Percentiles rank a stretch among this genome's conserved stretches.
Conservation (phyloP, 1,140 invertebrate species). For the Microvelia longipes region DNA sequence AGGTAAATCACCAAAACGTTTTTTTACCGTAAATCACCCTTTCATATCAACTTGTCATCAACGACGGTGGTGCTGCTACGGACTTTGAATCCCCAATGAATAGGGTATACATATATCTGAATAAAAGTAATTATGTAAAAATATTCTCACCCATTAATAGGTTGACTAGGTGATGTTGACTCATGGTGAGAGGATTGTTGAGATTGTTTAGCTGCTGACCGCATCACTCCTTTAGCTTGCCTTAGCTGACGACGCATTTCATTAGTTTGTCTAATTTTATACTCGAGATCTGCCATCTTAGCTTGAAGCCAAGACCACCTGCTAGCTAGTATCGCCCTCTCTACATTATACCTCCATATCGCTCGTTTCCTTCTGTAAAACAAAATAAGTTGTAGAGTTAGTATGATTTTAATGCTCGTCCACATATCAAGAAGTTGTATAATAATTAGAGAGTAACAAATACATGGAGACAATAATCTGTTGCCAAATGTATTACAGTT, state of each 20-base stretch:
- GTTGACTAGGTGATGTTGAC: too few relatives aligned
- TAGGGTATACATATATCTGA: too few relatives aligned
- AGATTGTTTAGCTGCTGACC: conserved; percentile 8
- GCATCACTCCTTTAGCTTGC: conserved; percentile 39
- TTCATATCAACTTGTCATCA: too few relatives aligned
- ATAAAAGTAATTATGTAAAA: too few relatives aligned
- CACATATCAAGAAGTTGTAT: neutral
- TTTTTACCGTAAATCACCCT: too few relatives aligned
- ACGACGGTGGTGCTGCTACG: too few relatives aligned
- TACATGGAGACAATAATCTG: neutral
- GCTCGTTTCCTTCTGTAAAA: conserved; percentile 59
- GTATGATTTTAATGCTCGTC: too few relatives aligned
- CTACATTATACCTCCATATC: conserved; percentile 66
- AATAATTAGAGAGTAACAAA: neutral
- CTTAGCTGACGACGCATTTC: conserved; percentile 56
- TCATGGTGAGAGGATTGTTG: neutral
- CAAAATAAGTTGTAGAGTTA: conserved; percentile 15
- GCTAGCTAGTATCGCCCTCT: conserved; percentile 62
- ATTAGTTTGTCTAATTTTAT: conserved; percentile 74
- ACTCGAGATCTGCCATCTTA: conserved; percentile 81
- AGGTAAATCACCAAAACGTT: too few relatives aligned
- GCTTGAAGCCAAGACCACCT: conserved; percentile 84
- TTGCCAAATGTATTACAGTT: too few relatives aligned
- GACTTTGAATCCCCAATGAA: too few relatives aligned
- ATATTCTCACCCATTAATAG: too few relatives aligned